These are phyloP conservation scores for Perca fluviatilis DNA, from an alignment of 2,113 vertebrate genomes.

Conservation along the genomic window DNA sequence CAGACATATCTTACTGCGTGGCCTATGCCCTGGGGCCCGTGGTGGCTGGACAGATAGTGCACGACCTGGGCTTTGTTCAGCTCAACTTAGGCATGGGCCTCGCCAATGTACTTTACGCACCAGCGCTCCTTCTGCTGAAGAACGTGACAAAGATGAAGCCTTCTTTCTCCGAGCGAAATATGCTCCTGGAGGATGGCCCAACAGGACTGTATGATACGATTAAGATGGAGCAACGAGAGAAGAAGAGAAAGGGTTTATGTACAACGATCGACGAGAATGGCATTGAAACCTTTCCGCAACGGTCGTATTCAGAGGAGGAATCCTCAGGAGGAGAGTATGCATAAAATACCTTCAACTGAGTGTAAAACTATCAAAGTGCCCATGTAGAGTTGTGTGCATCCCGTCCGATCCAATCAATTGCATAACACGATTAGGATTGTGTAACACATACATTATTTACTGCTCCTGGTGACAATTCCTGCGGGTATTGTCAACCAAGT, in stretches of 20 bases:
- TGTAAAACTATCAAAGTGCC: constrained; percentile 72
- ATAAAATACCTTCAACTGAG: constrained; percentile 75
- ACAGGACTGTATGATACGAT: constrained; percentile 96
- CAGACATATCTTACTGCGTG: constrained; percentile 97
- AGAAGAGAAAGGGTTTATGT: constrained; percentile 81
- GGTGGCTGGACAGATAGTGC: constrained; percentile 95
- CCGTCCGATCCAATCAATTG: constrained; percentile 77
- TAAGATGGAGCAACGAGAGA: constrained; percentile 90
- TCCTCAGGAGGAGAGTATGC: constrained; percentile 89
- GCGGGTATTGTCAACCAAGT: constrained; percentile 53
- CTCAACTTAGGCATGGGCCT: constrained; percentile 98
- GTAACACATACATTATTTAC: constrained; percentile 74
- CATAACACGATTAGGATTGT: constrained; percentile 81
- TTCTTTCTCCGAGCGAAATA: constrained; percentile 93
- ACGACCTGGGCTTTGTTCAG: constrained; percentile 93
- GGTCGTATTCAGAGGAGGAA: constrained; percentile 86
- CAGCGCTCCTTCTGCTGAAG: constrained; percentile 91
- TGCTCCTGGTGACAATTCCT: constrained; percentile 47
- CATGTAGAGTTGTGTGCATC: constrained; percentile 69
- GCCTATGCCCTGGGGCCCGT: constrained; percentile 96
- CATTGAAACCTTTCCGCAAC: constrained; percentile 77
- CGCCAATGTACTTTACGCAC: constrained; percentile 95
- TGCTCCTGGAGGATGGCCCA: constrained; percentile 94
- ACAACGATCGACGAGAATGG: constrained; percentile 81
- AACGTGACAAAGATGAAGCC: constrained; percentile 94